A percentile compares a stretch with the other conserved stretches of the same genome.
Conservation (phyloP, 2,797 vertebrate species). For the Geotrypetes seraphini region DNA sequence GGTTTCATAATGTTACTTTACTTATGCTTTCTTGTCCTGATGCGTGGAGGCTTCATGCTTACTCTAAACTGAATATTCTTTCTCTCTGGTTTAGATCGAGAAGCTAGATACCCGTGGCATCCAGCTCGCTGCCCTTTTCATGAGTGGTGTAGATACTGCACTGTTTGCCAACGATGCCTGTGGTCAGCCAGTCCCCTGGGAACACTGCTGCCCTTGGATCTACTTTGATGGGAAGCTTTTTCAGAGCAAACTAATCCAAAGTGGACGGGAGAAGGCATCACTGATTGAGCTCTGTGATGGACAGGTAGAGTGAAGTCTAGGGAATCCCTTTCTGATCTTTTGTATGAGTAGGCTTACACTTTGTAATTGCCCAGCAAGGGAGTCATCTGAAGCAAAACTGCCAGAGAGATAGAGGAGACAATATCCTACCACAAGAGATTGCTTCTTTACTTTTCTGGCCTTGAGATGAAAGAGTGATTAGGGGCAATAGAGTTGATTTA, state of each 20-base stretch:
- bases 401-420: neutral
- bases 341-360: too few species aligned
- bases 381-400: too few species aligned
- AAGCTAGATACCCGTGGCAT: slow-evolving; percentile 83
- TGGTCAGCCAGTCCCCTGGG: slow-evolving; percentile 85
- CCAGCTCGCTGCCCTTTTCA: slow-evolving; percentile 81
- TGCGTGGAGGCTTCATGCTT: too few species aligned
- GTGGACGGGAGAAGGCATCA: slow-evolving; percentile 64
- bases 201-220: slow-evolving; percentile 89
- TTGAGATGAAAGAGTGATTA: too few species aligned
- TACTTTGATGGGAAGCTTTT: slow-evolving; percentile 88
- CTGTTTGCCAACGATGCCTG: slow-evolving; percentile 85
- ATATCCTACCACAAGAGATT: too few species aligned
- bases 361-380: too few species aligned
- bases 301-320: slow-evolving; percentile 52
- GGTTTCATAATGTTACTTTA: too few species aligned
- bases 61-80: too few species aligned
- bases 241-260: slow-evolving; percentile 81
- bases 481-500: too few species aligned
- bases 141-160: slow-evolving; percentile 84
- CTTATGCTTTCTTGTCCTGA: too few species aligned
- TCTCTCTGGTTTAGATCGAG: slow-evolving; percentile 61
- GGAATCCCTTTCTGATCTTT: too few species aligned
- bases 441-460: too few species aligned
- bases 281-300: slow-evolving; percentile 85